Conservation (phyloP, 1,140 invertebrate genomes). For the Octopus sinensis region DNA sequence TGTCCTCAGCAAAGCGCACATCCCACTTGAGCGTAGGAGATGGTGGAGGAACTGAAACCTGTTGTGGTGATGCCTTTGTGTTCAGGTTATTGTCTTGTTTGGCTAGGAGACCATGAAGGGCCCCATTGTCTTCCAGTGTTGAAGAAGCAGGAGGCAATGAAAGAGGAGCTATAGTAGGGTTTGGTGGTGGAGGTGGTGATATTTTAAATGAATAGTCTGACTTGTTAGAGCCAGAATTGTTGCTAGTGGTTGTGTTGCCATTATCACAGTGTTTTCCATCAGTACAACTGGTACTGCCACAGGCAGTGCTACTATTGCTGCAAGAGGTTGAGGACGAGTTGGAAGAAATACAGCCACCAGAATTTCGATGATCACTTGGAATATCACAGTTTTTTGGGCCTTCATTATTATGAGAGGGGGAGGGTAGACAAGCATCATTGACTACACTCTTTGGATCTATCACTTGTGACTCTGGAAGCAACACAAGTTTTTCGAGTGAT, state of each 20-base stretch:
- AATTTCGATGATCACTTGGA: constrained; percentile 37
- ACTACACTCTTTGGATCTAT: constrained; percentile 54
- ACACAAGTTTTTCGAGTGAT: constrained; percentile 53
- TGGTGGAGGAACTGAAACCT: background rate
- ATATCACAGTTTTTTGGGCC: constrained; percentile 50
- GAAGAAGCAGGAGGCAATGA: background rate
- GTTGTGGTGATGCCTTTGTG: background rate
- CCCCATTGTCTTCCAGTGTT: background rate
- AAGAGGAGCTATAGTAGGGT: background rate
- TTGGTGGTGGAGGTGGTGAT: background rate
- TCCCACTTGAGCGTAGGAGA: background rate
- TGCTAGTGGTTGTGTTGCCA: background rate
- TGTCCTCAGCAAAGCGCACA: background rate
- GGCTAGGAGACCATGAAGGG: background rate
- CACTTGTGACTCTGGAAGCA: constrained; percentile 52
- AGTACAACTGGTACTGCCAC: constrained; percentile 13
- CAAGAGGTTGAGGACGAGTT: background rate
- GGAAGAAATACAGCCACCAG: background rate
- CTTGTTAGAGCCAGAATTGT: background rate
- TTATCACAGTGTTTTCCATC: constrained; percentile 29
- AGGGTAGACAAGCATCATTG: constrained; percentile 44
- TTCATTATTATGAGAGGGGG: constrained; percentile 32
- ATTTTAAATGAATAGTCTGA: background rate
- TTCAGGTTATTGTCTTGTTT: background rate
- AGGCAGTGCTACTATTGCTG: background rate